Conservation (phyloP, 2,797 vertebrate species). For the Sus cebifrons region DNA sequence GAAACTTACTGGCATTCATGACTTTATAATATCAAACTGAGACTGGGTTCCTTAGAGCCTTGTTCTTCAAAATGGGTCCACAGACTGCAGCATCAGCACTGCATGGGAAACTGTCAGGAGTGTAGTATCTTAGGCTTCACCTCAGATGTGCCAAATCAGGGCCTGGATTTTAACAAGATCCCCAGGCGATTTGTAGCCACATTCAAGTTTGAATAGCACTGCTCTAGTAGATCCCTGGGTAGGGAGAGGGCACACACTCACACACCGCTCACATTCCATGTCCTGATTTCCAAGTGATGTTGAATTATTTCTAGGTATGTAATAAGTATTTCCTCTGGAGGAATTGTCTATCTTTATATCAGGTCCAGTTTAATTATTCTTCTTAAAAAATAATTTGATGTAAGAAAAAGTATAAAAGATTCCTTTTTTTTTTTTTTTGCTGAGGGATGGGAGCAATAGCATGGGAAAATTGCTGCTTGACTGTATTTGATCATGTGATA, state of each 20-base stretch:
- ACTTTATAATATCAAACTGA: neutral
- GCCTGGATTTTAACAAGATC: neutral
- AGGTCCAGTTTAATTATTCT: conserved; percentile 10
- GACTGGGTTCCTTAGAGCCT: neutral
- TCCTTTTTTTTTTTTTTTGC: neutral
- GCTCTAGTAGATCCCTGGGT: neutral
- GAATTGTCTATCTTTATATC: neutral
- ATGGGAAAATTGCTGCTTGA: neutral
- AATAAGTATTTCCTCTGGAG: conserved; percentile 34
- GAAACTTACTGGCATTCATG: neutral
- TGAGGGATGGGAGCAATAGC: neutral
- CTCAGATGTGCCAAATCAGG: neutral
- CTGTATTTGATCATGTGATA: neutral
- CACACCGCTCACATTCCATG: neutral
- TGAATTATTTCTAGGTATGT: conserved; percentile 35
- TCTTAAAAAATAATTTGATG: conserved; percentile 58
- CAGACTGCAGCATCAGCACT: neutral
- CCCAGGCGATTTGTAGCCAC: neutral
- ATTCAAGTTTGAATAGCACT: neutral
- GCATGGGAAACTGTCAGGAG: neutral
- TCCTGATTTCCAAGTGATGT: neutral
- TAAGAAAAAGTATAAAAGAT: neutral
- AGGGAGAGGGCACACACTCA: neutral
- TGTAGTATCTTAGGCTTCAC: neutral
- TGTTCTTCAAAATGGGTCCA: neutral